Base-by-base conservation (phyloP, 1,140 invertebrate species). In the Drosophila gunungcola region DNA sequence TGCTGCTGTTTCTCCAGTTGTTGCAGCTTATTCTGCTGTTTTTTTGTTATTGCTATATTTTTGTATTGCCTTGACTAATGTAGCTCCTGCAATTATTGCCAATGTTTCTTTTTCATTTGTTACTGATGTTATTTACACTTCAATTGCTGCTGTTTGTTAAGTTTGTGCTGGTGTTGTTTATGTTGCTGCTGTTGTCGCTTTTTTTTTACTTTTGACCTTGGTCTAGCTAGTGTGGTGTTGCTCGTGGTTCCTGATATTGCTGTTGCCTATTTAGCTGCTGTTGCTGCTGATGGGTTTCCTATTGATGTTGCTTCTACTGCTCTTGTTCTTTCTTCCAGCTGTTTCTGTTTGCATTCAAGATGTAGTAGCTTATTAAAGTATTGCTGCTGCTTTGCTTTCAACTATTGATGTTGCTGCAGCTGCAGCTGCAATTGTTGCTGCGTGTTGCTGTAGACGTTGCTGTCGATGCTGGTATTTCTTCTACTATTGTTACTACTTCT, bases 241-340 rank as follows among this genome's bases (percentile, higher is more conserved):
- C 13, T 43, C 21, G 13, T 43, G 5, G 36, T 16, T 43, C 16
- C 13, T 39, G 43, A 12, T 12, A 10, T 53, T 21, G 10, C 43
- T 39, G 12, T 29, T 25, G 29, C 7, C 13, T 49, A 42, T 42
- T 11, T 29, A 21, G 13, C 11, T 38, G 0, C 36, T 11, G 1
- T 25, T 56, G 39, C 13, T 34, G 29, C 10, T 57, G n/a, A 5
- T 27, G 9, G 16, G 16, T 21, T 27, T 49, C 25, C 6, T 51
- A 45, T 39, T 43, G 34, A 61, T 61, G 16, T 34, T 45, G 41
- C 42, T 29, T 32, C 55, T 45, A 21, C 38, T 53, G 11, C 5
- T 39, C 3, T 10, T 34, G 21, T 29, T 12, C 6, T 27, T 1
- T 13, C 6, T 32, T 34, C 4, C 11, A 21, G 16, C 16, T 21